These are phyloP conservation scores for Cercocebus atys DNA, from an alignment of 2,113 vertebrate genomes.

Conservation along the genomic window DNA sequence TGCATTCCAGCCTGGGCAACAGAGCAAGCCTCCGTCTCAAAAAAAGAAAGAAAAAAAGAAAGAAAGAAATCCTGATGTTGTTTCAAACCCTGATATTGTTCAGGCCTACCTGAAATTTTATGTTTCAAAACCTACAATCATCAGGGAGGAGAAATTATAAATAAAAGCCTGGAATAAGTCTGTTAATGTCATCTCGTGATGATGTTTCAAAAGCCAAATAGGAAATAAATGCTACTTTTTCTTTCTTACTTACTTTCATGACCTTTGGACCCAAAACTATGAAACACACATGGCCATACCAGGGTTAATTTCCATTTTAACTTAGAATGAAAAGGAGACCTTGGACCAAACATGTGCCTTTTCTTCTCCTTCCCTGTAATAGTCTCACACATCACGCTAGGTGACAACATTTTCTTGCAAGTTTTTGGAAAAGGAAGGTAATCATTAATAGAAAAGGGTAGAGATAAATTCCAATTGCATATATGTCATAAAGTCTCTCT, in stretches of 20 bases:
- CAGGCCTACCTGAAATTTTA: not conserved
- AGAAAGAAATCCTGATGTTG: too few species aligned
- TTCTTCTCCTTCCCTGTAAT: not conserved
- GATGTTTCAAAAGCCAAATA: not conserved
- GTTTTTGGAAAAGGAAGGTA: conserved; percentile 14
- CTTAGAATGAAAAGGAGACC: not conserved
- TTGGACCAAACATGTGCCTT: not conserved
- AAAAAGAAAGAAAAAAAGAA: too few species aligned
- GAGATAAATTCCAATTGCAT: not conserved
- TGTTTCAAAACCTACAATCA: conserved; percentile 22
- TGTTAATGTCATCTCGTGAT: not conserved
- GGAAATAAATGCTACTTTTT: not conserved
- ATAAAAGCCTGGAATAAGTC: not conserved
- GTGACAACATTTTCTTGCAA: not conserved
- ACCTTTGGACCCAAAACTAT: not conserved
- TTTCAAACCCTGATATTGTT: not conserved
- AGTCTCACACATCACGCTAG: not conserved
- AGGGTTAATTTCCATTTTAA: not conserved
- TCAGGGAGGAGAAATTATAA: not conserved
- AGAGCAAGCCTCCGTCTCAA: too few species aligned
- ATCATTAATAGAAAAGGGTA: not conserved
- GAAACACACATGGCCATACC: not conserved
- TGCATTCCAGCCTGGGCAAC: too few species aligned
- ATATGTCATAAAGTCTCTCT: not conserved
- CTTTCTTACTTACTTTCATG: not conserved